Base-by-base conservation (phyloP, 2,888 invertebrate genomes). In the Oscheius sp. region DNA sequence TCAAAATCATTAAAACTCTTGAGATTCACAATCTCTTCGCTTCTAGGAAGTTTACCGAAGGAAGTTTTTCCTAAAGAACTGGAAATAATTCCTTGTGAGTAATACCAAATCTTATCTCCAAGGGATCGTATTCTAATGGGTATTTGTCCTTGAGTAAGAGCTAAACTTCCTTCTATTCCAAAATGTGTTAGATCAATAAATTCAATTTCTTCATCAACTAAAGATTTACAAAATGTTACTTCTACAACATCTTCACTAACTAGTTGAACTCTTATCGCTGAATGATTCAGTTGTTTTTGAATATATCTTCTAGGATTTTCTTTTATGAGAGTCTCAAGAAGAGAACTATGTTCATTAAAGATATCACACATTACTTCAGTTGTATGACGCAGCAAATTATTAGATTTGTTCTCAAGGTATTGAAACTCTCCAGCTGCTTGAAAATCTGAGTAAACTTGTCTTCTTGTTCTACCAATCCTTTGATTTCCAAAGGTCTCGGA, bases 391-490 rank as follows among this genome's bases (percentile, higher is more conserved):
- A 73, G 49, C 28, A 69, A 32, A 50, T 73, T 71, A 36, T 73
- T 73, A 36, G 71, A 71, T 54, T 68, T 54, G 36, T 73, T 73
- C 49, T 73, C 73, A 17, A 73, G 69, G 41, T 71, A 73, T 69
- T 73, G 71, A 64, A 73, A 73, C 36, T 73, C 73, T 69, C 71
- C 73, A 33, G 71, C 68, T 63, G 71, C 73, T 73, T 73, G 73
- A 63, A 69, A 73, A 38, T 73, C 73, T 63, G 73, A 66, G 64
- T 73, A 71, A 28, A 70, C 4, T 12, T 72, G 32, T 67, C 72
- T 70, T 56, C 41, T 70, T 12, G 26, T 70, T 63, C 69, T n/a
- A n/a, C n/a, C n/a, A n/a, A n/a, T n/a, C n/a, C n/a, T n/a, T n/a
- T n/a, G n/a, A n/a, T n/a, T n/a, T n/a, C n/a, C n/a, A n/a, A n/a